Conservation (phyloP, 2,888 invertebrate species). For the Acleris laterana region DNA sequence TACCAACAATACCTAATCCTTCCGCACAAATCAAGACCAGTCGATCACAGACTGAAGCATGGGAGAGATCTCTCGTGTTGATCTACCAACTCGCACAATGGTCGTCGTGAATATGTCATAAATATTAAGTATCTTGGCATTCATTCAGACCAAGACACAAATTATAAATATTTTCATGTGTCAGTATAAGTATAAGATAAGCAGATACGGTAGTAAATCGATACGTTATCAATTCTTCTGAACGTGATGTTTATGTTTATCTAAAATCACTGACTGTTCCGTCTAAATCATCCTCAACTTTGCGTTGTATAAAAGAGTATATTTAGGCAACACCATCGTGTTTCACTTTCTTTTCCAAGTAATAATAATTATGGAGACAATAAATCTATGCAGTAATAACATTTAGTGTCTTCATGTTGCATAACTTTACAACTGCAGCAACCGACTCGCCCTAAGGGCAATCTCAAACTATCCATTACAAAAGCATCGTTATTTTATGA, state of each 20-base stretch:
- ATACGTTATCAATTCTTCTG: too few relatives aligned
- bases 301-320: background rate
- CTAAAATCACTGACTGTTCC: too few relatives aligned
- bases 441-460: constrained; percentile 29
- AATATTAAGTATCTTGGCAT: constrained; percentile 5
- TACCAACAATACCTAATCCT: constrained; percentile 20
- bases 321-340: too few relatives aligned
- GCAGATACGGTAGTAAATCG: too few relatives aligned
- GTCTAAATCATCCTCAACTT: constrained; percentile 3
- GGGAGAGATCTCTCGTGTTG: constrained; percentile 9
- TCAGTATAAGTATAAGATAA: too few relatives aligned
- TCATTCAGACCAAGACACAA: too few relatives aligned
- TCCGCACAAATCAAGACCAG: constrained; percentile 16
- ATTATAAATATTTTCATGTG: too few relatives aligned
- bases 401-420: constrained; percentile 9
- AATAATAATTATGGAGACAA: constrained; percentile 2
- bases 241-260: too few relatives aligned
- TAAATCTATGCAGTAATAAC: constrained; percentile 4
- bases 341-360: background rate
- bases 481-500: constrained; percentile 28
- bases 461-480: constrained; percentile 24
- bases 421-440: constrained; percentile 17
- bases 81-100: constrained; percentile 11
- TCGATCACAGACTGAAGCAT: constrained; percentile 17
- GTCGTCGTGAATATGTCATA: constrained; percentile 5